A percentile compares a stretch with the other conserved stretches of the same genome.
These are phyloP conservation scores for Boloria selene DNA, from an alignment of 2,888 invertebrate genomes.

Conservation along the genomic window DNA sequence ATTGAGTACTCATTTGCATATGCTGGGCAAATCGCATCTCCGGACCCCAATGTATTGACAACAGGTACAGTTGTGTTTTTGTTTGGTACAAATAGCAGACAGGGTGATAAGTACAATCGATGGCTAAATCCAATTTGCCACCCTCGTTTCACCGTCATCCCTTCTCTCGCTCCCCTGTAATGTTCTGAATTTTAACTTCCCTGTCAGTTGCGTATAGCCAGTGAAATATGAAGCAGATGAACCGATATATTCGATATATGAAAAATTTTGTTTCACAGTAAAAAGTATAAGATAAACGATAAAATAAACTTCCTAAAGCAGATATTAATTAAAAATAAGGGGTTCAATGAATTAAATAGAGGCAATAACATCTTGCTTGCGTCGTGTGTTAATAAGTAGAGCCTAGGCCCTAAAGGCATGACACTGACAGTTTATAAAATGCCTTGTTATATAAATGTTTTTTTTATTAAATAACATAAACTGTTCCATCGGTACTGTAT, in stretches of 20 bases:
- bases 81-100: conserved; percentile 13
- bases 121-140: conserved; percentile 49
- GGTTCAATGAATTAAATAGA: too few relatives aligned
- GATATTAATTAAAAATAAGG: too few relatives aligned
- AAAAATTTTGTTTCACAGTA: background rate
- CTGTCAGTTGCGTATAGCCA: conserved; percentile 11
- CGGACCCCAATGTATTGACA: background rate
- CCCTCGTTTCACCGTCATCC: conserved; percentile 34
- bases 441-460: too few relatives aligned
- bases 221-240: background rate
- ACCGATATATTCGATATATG: background rate
- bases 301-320: background rate
- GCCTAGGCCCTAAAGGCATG: too few relatives aligned
- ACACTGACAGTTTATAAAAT: too few relatives aligned
- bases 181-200: conserved; percentile 20
- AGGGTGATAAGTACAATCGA: conserved; percentile 32
- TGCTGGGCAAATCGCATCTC: too few relatives aligned
- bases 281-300: background rate
- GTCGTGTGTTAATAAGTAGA: too few relatives aligned
- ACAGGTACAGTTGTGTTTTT: conserved; percentile 1
- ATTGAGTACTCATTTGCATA: background rate
- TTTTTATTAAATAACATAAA: background rate
- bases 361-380: too few relatives aligned
- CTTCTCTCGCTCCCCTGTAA: conserved; percentile 17
- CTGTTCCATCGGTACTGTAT: background rate